Evolutionary conservation across 1,140 invertebrate genomes (phyloP).

Genomic region (Drosophila takahashii): DNA sequence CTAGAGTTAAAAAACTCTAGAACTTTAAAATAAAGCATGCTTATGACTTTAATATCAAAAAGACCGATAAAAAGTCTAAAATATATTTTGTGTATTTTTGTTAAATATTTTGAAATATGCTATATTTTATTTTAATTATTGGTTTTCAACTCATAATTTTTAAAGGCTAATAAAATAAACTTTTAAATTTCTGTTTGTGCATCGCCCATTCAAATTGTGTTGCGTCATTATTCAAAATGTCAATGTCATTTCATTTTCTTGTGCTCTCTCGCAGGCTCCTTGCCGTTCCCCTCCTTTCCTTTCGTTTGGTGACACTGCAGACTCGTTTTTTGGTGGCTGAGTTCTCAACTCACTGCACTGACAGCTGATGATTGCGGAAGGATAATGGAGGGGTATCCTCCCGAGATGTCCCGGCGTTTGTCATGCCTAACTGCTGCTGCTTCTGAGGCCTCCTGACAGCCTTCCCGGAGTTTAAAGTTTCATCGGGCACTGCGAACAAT

Average conservation of each 20-base stretch:
- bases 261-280: conserved; percentile 8
- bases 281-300: not conserved
- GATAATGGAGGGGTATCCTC: conserved; percentile 24
- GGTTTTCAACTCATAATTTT: too few relatives aligned
- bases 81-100: too few relatives aligned
- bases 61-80: too few relatives aligned
- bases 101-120: too few relatives aligned
- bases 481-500: conserved; percentile 19
- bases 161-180: not conserved
- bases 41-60: too few relatives aligned
- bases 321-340: conserved; percentile 62
- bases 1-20: too few relatives aligned
- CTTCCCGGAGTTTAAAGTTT: conserved; percentile 30
- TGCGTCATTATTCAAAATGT: conserved; percentile 82
- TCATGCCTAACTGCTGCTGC: conserved; percentile 41
- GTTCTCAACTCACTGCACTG: conserved; percentile 70
- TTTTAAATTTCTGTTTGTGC: conserved; percentile 4
- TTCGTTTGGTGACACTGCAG: conserved; percentile 46
- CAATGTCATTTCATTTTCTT: conserved; percentile 70
- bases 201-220: conserved; percentile 32
- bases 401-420: conserved; percentile 28
- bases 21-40: too few relatives aligned
- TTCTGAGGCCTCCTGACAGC: conserved; percentile 34
- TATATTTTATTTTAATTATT: too few relatives aligned
- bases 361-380: conserved; percentile 63